These are phyloP conservation scores for Dendrophyllia cribrosa DNA, from an alignment of 64 coral and sea anemone genomes.

Conservation along the genomic window DNA sequence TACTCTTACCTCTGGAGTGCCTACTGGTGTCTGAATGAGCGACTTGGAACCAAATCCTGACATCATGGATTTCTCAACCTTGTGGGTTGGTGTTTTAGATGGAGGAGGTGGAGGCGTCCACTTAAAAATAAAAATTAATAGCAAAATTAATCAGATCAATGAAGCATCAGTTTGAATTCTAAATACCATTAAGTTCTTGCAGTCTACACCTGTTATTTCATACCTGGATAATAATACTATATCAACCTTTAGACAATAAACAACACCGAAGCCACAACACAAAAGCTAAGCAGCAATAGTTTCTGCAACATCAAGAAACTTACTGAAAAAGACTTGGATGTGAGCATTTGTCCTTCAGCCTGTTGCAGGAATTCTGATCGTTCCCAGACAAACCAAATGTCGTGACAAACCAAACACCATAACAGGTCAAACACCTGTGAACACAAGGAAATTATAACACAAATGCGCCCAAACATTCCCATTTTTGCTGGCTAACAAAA, in stretches of 20 bases:
- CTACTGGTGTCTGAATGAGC: conserved; percentile 65
- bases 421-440: conserved; percentile 92
- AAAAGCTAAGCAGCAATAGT: too few relatives aligned
- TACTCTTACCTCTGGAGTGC: conserved; percentile 55
- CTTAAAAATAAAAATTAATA: conserved; percentile 12
- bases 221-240: too few relatives aligned
- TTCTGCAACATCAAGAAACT: not conserved
- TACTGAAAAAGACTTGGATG: conserved; percentile 90
- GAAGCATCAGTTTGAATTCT: too few relatives aligned
- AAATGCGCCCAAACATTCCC: too few relatives aligned
- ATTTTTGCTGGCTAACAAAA: too few relatives aligned
- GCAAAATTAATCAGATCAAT: not conserved
- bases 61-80: conserved; percentile 78
- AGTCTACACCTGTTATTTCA: too few relatives aligned
- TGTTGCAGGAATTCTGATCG: conserved; percentile 82
- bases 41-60: conserved; percentile 82
- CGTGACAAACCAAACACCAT: conserved; percentile 98
- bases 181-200: too few relatives aligned
- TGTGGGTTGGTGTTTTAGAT: conserved; percentile 84
- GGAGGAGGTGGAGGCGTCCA: conserved; percentile 93
- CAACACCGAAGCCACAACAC: too few relatives aligned
- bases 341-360: conserved; percentile 71
- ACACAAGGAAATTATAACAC: not conserved
- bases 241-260: too few relatives aligned
- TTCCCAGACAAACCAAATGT: conserved; percentile 98